These are phyloP conservation scores for Cephus sareptanus DNA, from an alignment of 2,888 invertebrate species.

Conservation along the genomic window DNA sequence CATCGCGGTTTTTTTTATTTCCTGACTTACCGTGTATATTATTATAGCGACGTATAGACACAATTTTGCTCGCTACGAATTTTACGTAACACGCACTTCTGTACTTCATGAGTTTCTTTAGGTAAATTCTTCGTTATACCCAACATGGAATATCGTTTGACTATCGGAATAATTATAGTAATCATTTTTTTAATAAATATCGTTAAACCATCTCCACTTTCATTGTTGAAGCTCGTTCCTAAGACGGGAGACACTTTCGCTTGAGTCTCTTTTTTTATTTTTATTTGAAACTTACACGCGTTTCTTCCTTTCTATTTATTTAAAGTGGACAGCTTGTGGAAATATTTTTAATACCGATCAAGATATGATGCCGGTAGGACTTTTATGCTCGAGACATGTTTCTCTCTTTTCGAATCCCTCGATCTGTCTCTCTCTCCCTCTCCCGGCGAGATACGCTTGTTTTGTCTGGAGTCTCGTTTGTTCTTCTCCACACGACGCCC, in stretches of 20 bases:
- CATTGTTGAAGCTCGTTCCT: neutral
- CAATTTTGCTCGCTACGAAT: neutral
- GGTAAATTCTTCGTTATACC: neutral
- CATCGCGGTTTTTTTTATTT: neutral
- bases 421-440: neutral
- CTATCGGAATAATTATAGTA: too few species aligned
- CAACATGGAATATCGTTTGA: neutral
- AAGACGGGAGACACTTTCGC: neutral
- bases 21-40: neutral
- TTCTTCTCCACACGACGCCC: neutral
- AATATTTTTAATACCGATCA: neutral
- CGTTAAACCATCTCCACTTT: too few species aligned
- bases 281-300: neutral
- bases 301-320: constrained; percentile 26
- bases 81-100: neutral
- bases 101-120: neutral
- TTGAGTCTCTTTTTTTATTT: neutral
- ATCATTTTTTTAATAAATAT: too few species aligned
- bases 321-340: neutral
- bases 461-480: neutral
- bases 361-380: neutral
- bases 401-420: constrained; percentile 1
- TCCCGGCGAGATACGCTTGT: neutral
- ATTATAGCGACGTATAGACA: neutral
- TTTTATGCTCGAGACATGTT: neutral